Evolutionary conservation across 2,113 vertebrate genomes (phyloP).

Genomic region (Alethe castanea): DNA sequence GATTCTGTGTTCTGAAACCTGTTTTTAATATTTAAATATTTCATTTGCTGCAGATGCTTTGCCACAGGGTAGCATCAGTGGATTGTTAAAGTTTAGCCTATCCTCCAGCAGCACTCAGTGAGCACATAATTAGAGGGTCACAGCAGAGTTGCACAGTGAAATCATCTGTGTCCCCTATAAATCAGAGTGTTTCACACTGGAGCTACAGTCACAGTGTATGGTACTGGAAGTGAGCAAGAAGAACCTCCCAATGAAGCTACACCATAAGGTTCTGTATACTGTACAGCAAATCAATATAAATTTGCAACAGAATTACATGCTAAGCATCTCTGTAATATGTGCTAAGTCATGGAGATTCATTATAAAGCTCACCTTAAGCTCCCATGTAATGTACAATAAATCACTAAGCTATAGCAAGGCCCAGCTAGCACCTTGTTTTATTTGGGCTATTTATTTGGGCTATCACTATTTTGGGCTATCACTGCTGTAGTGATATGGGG

Average conservation of each 20-base stretch:
- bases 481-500: neutral
- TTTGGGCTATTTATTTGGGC: neutral
- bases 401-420: neutral
- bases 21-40: neutral
- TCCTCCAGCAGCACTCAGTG: neutral
- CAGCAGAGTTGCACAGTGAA: neutral
- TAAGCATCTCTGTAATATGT: neutral
- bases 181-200: neutral
- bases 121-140: neutral
- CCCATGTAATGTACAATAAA: slow-evolving; percentile 2
- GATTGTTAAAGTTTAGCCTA: neutral
- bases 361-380: slow-evolving; percentile 25
- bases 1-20: neutral
- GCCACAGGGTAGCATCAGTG: neutral
- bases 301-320: slow-evolving; percentile 49
- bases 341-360: slow-evolving; percentile 46
- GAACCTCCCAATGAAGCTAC: neutral
- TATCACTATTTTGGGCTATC: neutral
- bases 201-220: neutral
- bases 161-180: neutral
- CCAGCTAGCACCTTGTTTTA: neutral
- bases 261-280: neutral
- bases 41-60: neutral
- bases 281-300: slow-evolving; percentile 54
- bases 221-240: neutral